phyloP scores from a whole-genome alignment of 2,113 vertebrate genomes.

The Syngnathus typhle region DNA sequence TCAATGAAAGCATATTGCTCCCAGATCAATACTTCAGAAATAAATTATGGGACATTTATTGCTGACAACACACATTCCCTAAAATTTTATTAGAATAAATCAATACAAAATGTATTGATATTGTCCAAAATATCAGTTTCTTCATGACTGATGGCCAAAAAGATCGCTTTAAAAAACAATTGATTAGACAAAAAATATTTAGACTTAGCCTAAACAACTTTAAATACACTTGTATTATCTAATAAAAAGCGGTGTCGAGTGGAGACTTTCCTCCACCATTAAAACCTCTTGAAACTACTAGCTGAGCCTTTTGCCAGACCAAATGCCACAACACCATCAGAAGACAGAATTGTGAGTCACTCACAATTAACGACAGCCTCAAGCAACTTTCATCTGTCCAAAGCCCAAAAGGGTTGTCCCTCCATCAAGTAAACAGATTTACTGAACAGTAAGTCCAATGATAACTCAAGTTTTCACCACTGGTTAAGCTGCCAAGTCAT shows the following conservation, averaged over 20 bases:
- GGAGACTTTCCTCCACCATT: background rate
- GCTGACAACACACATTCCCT: background rate
- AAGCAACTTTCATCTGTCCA: background rate
- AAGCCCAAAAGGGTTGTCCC: background rate
- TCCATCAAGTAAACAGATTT: background rate
- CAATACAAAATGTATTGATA: background rate
- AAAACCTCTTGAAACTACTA: background rate
- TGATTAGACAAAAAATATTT: background rate
- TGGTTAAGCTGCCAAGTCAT: constrained; percentile 1
- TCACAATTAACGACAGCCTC: background rate
- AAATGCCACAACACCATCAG: background rate
- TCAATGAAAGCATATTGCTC: constrained; percentile 44
- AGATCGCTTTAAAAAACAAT: too few species aligned
- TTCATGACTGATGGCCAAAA: background rate
- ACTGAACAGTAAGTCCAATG: background rate
- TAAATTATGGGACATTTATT: constrained; percentile 7
- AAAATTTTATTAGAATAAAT: background rate
- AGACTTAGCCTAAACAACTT: background rate
- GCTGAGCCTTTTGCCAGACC: background rate
- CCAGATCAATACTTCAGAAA: constrained; percentile 32
- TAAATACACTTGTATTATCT: background rate
- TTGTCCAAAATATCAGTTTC: background rate
- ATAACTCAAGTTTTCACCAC: background rate
- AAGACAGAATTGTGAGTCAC: background rate
- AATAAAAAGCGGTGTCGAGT: background rate